Evolutionary conservation across 2,888 invertebrate species (phyloP).

Genomic region (Acheta domesticus): DNA sequence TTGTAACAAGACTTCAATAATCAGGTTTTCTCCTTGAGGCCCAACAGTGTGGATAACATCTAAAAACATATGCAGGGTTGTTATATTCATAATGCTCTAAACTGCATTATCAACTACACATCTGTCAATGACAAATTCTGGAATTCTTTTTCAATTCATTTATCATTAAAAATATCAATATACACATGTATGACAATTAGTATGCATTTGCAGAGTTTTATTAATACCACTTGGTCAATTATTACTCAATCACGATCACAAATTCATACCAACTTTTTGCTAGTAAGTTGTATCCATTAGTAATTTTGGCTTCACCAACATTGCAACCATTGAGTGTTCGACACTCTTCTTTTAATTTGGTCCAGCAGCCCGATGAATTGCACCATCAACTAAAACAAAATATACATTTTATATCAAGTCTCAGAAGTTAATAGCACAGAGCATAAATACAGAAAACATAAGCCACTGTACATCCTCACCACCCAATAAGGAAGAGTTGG

Average conservation of each 20-base stretch:
- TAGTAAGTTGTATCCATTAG: constrained; percentile 76
- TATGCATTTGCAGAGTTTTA: background rate
- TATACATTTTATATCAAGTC: background rate
- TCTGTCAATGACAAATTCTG: too few relatives aligned
- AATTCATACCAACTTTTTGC: constrained; percentile 68
- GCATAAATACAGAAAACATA: constrained; percentile 1
- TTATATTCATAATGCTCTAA: too few relatives aligned
- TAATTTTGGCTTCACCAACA: constrained; percentile 80
- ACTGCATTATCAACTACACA: too few relatives aligned
- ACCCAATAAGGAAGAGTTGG: constrained; percentile 68
- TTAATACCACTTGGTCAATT: background rate
- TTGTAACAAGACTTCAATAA: constrained; percentile 67
- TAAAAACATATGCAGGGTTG: constrained; percentile 48
- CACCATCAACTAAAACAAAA: constrained; percentile 71
- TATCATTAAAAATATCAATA: background rate
- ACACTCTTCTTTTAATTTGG: constrained; percentile 66
- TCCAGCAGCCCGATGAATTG: constrained; percentile 82
- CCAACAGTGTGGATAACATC: constrained; percentile 90
- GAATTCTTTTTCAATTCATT: background rate
- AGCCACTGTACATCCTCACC: constrained; percentile 65
- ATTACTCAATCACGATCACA: background rate
- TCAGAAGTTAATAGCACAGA: background rate
- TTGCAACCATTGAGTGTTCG: constrained; percentile 66
- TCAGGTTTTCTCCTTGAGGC: constrained; percentile 68
- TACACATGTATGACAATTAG: background rate